phyloP scores from a whole-genome alignment of 1,140 invertebrate species.

The Nixonia krombeini region DNA sequence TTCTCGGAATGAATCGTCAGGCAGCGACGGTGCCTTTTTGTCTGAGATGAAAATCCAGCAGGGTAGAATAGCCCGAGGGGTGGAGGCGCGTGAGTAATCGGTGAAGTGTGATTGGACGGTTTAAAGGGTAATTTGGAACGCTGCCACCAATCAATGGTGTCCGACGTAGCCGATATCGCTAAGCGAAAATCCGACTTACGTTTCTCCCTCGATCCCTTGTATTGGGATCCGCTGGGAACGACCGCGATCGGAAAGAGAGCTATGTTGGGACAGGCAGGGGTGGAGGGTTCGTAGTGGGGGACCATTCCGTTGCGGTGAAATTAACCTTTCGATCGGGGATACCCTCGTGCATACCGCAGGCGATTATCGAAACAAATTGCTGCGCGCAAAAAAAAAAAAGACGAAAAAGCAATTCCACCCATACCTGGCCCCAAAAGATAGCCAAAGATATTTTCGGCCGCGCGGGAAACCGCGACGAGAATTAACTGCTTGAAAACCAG shows the following conservation, averaged over 20 bases:
- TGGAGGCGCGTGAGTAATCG: slow-evolving; percentile 36
- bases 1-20: slow-evolving; percentile 17
- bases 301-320: slow-evolving; percentile 57
- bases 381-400: slow-evolving; percentile 18
- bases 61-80: slow-evolving; percentile 16
- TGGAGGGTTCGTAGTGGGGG: not conserved
- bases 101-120: slow-evolving; percentile 48
- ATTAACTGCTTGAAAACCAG: slow-evolving; percentile 23
- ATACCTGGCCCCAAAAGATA: slow-evolving; percentile 16
- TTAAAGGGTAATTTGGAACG: slow-evolving; percentile 63
- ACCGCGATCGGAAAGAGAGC: slow-evolving; percentile 25
- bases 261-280: slow-evolving; percentile 9
- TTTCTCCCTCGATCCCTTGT: slow-evolving; percentile 33
- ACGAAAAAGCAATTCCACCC: slow-evolving; percentile 10
- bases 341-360: slow-evolving; percentile 45
- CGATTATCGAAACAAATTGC: slow-evolving; percentile 59
- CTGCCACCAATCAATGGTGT: slow-evolving; percentile 63
- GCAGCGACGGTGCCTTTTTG: slow-evolving; percentile 21
- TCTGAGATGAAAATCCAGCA: slow-evolving; percentile 26
- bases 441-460: too few relatives aligned
- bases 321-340: slow-evolving; percentile 60
- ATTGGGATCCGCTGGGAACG: slow-evolving; percentile 45
- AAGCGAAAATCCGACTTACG: slow-evolving; percentile 59
- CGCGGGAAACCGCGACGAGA: too few relatives aligned
- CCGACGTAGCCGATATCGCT: slow-evolving; percentile 53